Base-by-base conservation (phyloP, 2,888 invertebrate genomes). In the Dasypolia templi region DNA sequence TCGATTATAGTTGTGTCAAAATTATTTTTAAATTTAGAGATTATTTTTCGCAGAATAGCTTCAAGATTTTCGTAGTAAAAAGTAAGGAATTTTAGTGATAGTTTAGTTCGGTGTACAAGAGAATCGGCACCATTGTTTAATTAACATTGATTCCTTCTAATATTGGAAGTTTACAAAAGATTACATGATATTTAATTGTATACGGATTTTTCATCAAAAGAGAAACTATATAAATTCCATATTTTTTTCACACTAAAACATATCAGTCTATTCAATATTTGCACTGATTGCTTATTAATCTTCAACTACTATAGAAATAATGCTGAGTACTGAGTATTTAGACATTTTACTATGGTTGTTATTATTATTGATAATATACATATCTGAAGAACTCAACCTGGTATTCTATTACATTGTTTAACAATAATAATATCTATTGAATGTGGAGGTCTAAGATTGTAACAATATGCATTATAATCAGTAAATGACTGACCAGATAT, bases 261-360 rank as follows among this genome's bases (percentile, higher is more conserved):
- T 79, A 73, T 84, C 85, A 84, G 86, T 84, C 84, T 76, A 79
- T 72, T 79, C 61, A 77, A 72, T 62, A 75, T 81, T 78, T 75
- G 65, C 75, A 81, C 73, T 65, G 77, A 83, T 76, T 63, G 39
- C 61, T 64, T 72, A 69, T 55, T 72, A 59, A 73, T 72, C 61
- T 79, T 80, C 81, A 82, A 63, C 68, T 80, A 80, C 55, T 26
- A 75, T 61, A 64, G 56, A 66, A 67, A 74, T 72, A 74, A 65
- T 63, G 53, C 69, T 72, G 61, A 71, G 64, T 79, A 72, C 69
- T 84, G 74, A 80, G 78, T 78, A 84, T 84, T 81, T 61, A 81
- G 59, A 83, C 68, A 81, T 58, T 80, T 72, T 51, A 78, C 72
- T 66, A 44, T 56, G 72, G 42, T 55, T 56, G 32, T 51, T 64